phyloP scores from a whole-genome alignment of 1,140 invertebrate species.

The Bicyclus anynana region DNA sequence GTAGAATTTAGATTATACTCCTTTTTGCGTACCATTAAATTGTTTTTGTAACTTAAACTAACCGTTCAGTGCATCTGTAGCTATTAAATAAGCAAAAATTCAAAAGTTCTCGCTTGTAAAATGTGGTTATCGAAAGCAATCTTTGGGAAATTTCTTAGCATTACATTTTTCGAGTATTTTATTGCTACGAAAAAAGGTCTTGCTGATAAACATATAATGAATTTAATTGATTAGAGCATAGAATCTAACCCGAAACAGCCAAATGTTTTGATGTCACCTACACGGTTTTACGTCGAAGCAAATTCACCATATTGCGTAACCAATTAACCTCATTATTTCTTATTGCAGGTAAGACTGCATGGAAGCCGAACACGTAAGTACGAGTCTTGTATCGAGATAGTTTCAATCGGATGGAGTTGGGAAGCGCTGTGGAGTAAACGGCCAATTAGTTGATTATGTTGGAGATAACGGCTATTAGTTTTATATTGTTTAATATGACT shows the following conservation, averaged over 20 bases:
- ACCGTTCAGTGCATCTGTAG: too few relatives aligned
- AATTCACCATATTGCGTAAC: conserved; percentile 12
- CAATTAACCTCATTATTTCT: conserved; percentile 34
- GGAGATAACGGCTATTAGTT: conserved; percentile 65
- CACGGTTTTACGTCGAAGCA: conserved; percentile 3
- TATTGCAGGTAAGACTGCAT: conserved; percentile 60
- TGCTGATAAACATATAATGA: too few relatives aligned
- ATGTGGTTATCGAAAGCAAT: too few relatives aligned
- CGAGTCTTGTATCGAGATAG: conserved; percentile 18
- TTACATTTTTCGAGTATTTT: too few relatives aligned
- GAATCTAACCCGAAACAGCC: too few relatives aligned
- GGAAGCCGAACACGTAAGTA: conserved; percentile 30
- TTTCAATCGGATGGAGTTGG: conserved; percentile 32
- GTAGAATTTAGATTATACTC: conserved; percentile 2
- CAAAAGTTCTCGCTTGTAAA: too few relatives aligned
- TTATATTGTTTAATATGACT: conserved; percentile 74
- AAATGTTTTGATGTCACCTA: conserved; percentile 6
- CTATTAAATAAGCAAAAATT: too few relatives aligned
- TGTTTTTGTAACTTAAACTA: too few relatives aligned
- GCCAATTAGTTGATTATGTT: conserved; percentile 69
- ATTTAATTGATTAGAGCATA: too few relatives aligned
- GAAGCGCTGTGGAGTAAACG: conserved; percentile 52
- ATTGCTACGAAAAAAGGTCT: too few relatives aligned
- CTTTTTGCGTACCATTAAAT: background rate
- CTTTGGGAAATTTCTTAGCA: too few relatives aligned